Base-by-base conservation (phyloP, 2,888 invertebrate genomes). In the Drosophila cracens region DNA sequence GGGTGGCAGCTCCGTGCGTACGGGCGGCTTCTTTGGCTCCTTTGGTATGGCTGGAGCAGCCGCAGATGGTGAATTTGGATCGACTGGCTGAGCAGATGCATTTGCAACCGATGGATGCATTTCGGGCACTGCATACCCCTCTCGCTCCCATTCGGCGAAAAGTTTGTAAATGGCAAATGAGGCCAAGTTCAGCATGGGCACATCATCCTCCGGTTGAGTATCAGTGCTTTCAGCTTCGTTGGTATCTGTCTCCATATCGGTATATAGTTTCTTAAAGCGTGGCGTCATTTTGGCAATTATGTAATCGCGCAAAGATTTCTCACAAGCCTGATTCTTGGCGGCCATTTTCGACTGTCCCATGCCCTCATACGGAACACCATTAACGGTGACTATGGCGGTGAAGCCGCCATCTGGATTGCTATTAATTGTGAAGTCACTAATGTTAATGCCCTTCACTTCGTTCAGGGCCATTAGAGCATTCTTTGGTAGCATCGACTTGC, bases 401-500 rank as follows among this genome's bases (percentile, higher is more conserved):
- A 94, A 95, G 1, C 93, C 93, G 10, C 92, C 92, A 60, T 90
- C 90, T 11, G 78, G 70, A 69, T 90, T 90, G 49, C 76, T 85
- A 43, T 85, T 90, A 2, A 92, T 90, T 5, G 81, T 82, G 25
- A 93, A 93, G 48, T 93, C 93, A 13, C 92, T 90, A 5, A 93
- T 90, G 31, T 83, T 83, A 34, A 93, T 88, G 16, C 93, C 92
- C 70, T 92, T 94, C 89, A 98, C 95, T 94, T 98, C 98, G 92
- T 98, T 97, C 60, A 98, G 94, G 71, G 97, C 96, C 96, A 97
- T 97, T 56, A 97, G 94, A 18, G 97, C 97, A 92, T 97, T 97
- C 93, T 97, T 97, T 51, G 97, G 97, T 76, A 96, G 95, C 62
- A 97, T 94, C 59, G 97, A 95, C 67, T 96, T 96, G 57, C 96